phyloP scores from a whole-genome alignment of 2,797 vertebrate species.

The Peromyscus eremicus region DNA sequence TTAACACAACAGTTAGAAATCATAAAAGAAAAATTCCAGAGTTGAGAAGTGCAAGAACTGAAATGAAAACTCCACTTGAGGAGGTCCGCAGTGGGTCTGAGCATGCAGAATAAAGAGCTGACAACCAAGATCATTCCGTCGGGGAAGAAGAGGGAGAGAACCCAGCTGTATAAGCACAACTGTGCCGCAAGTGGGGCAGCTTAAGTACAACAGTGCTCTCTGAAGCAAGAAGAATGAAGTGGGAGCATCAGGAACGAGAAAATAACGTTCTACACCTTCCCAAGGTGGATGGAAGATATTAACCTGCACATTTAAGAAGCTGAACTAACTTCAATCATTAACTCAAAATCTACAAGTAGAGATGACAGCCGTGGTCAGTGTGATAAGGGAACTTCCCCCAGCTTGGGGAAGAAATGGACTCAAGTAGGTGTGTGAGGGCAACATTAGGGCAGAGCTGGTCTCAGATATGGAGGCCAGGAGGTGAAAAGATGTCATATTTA shows the following conservation, averaged over 20 bases:
- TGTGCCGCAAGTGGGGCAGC: no score
- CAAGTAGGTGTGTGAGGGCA: not conserved
- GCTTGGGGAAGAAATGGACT: not conserved
- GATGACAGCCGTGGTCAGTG: not conserved
- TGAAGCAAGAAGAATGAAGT: not conserved
- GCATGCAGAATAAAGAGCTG: not conserved
- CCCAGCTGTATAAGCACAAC: not conserved
- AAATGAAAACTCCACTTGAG: not conserved
- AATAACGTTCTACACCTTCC: not conserved
- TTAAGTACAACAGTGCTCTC: not conserved
- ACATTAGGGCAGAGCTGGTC: not conserved
- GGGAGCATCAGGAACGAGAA: not conserved
- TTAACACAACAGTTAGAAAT: not conserved
- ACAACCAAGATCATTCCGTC: not conserved
- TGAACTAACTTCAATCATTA: not conserved
- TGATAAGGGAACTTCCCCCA: not conserved
- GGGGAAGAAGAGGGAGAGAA: not conserved
- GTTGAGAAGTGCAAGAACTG: not conserved
- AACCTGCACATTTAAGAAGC: not conserved
- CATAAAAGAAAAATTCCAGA: not conserved
- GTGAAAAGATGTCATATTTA: not conserved
- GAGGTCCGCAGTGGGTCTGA: not conserved
- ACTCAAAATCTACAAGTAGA: not conserved
- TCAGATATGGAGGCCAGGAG: not conserved
- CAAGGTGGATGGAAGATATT: not conserved